Percentiles rank a stretch among this genome's conserved stretches.
Evolutionary conservation across 2,797 vertebrate species (phyloP).

Genomic region (Sarcophilus harrisii): DNA sequence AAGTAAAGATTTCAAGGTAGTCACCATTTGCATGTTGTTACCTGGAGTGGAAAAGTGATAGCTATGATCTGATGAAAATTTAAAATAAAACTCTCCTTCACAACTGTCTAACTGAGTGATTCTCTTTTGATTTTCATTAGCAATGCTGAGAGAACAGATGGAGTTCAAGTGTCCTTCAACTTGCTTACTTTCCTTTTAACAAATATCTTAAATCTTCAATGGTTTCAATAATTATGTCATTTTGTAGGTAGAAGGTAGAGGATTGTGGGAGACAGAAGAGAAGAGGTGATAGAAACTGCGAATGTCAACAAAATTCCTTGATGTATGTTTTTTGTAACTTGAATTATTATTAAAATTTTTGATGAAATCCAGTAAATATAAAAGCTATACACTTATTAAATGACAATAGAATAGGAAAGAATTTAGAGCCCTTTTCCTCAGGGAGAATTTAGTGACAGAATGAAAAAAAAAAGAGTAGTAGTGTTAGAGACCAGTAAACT

Average conservation of each 20-base stretch:
- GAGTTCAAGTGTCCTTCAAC: not conserved
- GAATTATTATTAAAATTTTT: not conserved
- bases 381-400: not conserved
- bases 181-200: not conserved
- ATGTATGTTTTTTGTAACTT: not conserved
- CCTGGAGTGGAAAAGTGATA: not conserved
- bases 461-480: not conserved
- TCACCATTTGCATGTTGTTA: too few relatives aligned
- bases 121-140: not conserved
- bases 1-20: not conserved
- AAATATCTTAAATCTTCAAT: not conserved
- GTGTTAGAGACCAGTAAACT: not conserved
- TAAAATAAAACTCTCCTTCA: not conserved
- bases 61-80: not conserved
- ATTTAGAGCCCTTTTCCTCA: not conserved
- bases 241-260: not conserved
- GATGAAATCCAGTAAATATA: not conserved
- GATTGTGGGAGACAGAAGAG: not conserved
- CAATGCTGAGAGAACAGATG: not conserved
- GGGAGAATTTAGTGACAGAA: not conserved
- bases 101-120: not conserved
- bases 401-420: not conserved
- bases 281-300: not conserved
- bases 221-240: not conserved
- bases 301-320: not conserved